Percentiles rank a stretch among this genome's conserved stretches.
Evolutionary conservation across 2,113 vertebrate species (phyloP).

Genomic region (Halichoerus grypus): DNA sequence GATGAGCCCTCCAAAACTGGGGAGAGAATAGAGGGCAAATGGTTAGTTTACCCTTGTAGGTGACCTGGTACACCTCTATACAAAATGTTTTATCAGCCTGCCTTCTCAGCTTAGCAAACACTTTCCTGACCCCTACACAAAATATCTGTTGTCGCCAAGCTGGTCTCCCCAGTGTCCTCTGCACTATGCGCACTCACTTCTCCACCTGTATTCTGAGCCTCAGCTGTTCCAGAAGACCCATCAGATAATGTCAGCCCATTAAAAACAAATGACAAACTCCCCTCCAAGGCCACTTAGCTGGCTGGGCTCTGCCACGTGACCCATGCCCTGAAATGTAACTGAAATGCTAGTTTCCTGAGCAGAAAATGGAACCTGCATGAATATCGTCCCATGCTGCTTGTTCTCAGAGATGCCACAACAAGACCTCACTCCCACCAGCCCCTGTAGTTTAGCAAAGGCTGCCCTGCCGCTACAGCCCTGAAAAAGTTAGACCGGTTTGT

Average conservation of each 20-base stretch:
- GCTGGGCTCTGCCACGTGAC: neutral
- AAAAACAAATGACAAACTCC: neutral
- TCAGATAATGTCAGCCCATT: neutral
- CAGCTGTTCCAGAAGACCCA: neutral
- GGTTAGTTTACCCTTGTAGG: neutral
- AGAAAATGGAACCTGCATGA: neutral
- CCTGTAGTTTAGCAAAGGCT: neutral
- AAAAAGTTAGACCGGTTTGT: neutral
- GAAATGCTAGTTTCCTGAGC: neutral
- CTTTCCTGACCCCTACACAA: neutral
- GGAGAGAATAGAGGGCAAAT: neutral
- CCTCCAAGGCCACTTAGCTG: neutral
- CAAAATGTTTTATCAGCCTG: neutral
- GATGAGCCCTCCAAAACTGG: conserved; percentile 95
- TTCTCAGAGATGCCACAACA: neutral
- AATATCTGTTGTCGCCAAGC: neutral
- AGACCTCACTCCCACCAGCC: neutral
- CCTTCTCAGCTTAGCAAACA: neutral
- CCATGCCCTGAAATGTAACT: no score
- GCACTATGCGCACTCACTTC: neutral
- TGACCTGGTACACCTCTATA: neutral
- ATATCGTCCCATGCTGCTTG: no score
- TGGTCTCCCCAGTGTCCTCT: neutral
- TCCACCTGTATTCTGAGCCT: neutral
- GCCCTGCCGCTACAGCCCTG: neutral